Conservation (phyloP, 2,797 vertebrate species). For the Morus bassanus region DNA sequence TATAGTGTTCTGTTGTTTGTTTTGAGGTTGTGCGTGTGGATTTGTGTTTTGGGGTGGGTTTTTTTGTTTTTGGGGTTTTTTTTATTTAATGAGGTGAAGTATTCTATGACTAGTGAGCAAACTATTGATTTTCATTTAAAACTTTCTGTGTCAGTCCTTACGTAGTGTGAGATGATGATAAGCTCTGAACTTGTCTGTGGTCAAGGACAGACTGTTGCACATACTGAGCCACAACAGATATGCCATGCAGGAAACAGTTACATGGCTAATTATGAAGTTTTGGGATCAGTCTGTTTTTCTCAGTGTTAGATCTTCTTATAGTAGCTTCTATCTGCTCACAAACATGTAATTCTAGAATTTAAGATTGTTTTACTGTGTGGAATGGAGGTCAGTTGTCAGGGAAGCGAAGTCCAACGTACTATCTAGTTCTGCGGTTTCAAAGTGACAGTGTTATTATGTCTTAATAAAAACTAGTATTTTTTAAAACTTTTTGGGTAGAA, state of each 20-base stretch:
- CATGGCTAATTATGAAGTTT: background rate
- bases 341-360: background rate
- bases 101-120: background rate
- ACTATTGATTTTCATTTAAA: background rate
- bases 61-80: accelerated
- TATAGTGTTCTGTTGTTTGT: background rate
- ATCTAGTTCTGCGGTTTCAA: background rate
- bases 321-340: background rate
- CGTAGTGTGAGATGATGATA: background rate
- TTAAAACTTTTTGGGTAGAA: background rate
- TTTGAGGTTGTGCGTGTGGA: background rate
- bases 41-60: no score
- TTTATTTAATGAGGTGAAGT: background rate
- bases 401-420: background rate
- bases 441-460: background rate
- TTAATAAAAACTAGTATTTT: background rate
- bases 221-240: background rate
- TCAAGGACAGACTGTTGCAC: background rate
- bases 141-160: background rate
- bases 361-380: background rate
- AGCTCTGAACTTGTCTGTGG: background rate
- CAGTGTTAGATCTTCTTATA: background rate
- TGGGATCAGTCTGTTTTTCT: background rate
- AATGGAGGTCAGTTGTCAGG: background rate
- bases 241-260: background rate